A percentile compares a stretch with the other conserved stretches of the same genome.
These are phyloP conservation scores for Gobiocypris rarus DNA, from an alignment of 2,113 vertebrate species.

Conservation along the genomic window DNA sequence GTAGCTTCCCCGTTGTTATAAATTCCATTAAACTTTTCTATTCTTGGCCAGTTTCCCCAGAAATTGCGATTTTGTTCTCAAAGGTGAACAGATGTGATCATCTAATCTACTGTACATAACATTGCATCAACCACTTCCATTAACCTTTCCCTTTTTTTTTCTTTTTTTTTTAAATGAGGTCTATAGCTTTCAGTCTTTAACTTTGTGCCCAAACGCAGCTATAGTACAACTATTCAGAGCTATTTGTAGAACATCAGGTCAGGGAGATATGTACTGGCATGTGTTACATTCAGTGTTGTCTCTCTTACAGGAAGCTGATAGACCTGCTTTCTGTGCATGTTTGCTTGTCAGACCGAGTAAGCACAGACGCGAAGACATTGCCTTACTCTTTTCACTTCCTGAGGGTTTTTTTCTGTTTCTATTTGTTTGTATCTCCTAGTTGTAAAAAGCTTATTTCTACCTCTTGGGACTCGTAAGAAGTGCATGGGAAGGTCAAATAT, in stretches of 20 bases:
- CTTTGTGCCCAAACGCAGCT: not conserved
- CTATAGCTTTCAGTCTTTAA: not conserved
- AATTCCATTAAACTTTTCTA: not conserved
- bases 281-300: not conserved
- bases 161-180: not conserved
- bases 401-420: conserved; percentile 10
- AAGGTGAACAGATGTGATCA: not conserved
- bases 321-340: conserved; percentile 19
- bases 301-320: conserved; percentile 29
- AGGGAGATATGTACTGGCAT: not conserved
- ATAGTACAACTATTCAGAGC: conserved; percentile 10
- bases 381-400: conserved; percentile 11
- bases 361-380: not conserved
- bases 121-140: not conserved
- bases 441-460: conserved; percentile 13
- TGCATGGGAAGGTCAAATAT: conserved; percentile 49
- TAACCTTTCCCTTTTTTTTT: not conserved
- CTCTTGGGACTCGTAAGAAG: conserved; percentile 23
- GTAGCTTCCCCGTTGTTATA: not conserved
- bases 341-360: conserved; percentile 15
- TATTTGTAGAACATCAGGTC: conserved; percentile 16
- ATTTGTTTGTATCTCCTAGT: conserved; percentile 45
- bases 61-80: not conserved
- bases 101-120: not conserved
- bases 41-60: not conserved